These are phyloP conservation scores for Anisognathus igniventris DNA, from an alignment of 2,797 vertebrate genomes.

Conservation along the genomic window DNA sequence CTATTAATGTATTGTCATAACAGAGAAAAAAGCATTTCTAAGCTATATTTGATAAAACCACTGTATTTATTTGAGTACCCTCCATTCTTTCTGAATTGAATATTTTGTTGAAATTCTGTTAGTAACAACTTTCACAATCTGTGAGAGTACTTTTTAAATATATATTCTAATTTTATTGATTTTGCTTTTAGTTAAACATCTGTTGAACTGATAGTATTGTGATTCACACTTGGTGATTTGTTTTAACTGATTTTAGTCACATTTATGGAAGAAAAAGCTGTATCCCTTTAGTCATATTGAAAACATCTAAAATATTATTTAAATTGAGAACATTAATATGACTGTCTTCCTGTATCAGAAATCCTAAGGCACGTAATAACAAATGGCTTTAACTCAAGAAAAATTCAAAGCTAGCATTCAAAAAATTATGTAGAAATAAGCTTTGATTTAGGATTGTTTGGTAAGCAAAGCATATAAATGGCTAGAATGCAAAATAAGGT, in stretches of 20 bases:
- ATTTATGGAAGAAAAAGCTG: background rate
- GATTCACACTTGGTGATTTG: background rate
- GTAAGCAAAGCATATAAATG: background rate
- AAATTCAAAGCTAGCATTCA: background rate
- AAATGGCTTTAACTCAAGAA: background rate
- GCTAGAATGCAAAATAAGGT: background rate
- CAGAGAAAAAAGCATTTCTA: background rate
- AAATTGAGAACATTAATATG: background rate
- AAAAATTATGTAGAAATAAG: background rate
- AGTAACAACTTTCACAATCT: background rate
- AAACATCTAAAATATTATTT: background rate
- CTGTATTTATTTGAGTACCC: background rate
- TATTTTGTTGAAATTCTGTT: background rate
- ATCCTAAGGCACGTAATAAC: background rate
- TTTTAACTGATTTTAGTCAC: background rate
- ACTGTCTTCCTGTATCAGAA: background rate
- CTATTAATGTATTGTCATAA: conserved; percentile 4
- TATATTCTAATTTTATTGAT: background rate
- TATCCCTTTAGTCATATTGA: background rate
- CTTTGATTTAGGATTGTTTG: background rate
- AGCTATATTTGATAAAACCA: background rate
- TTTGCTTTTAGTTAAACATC: background rate
- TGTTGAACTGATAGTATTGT: background rate
- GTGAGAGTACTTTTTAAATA: background rate
- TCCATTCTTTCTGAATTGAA: background rate